Conservation (phyloP, 2,888 invertebrate genomes). For the Apamea monoglypha region DNA sequence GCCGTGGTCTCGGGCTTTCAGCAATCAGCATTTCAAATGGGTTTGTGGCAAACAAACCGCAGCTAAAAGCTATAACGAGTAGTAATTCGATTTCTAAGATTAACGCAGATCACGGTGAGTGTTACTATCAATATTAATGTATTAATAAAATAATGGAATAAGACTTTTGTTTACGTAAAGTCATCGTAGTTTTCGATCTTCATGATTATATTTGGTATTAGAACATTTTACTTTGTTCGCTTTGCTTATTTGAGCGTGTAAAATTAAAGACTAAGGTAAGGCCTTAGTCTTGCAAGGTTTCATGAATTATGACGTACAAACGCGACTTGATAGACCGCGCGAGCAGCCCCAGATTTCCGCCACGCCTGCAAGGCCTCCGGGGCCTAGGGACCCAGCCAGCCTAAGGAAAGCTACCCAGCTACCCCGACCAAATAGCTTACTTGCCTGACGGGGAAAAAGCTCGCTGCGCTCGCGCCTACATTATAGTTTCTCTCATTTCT, state of each 20-base stretch:
- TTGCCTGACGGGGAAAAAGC: background rate
- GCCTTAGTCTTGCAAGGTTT: background rate
- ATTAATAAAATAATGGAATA: background rate
- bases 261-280: background rate
- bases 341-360: background rate
- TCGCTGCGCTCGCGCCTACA: background rate
- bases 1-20: conserved; percentile 56
- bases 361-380: background rate
- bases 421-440: background rate
- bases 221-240: background rate
- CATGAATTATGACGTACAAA: background rate
- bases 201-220: background rate
- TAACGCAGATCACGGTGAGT: conserved; percentile 21
- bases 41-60: conserved; percentile 67
- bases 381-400: background rate
- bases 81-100: conserved; percentile 59
- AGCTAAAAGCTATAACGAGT: conserved; percentile 67
- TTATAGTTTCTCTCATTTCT: background rate
- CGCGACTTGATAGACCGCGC: background rate
- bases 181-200: background rate
- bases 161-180: background rate
- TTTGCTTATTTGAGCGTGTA: background rate
- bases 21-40: conserved; percentile 72
- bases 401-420: background rate
- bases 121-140: background rate